Conservation (phyloP, 2,113 vertebrate genomes). For the Fulica atra region DNA sequence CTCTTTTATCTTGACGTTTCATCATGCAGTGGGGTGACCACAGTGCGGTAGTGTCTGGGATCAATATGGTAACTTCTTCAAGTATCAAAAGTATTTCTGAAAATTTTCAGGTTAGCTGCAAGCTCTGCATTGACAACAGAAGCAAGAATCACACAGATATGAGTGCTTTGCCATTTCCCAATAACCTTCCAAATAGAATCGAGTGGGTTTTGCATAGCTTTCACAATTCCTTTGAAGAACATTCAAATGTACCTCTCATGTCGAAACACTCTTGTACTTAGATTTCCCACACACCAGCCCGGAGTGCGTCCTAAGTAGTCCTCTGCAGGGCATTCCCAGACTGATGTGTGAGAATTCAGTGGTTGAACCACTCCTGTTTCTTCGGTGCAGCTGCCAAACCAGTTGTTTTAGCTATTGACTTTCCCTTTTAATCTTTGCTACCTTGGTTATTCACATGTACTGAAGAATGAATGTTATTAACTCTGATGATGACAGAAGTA, state of each 20-base stretch:
- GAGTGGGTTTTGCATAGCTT: conserved; percentile 28
- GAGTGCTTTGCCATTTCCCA: conserved; percentile 62
- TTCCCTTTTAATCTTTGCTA: conserved; percentile 54
- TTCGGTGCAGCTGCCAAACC: conserved; percentile 39
- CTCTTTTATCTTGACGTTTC: neutral
- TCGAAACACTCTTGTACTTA: conserved; percentile 9
- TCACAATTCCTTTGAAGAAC: conserved; percentile 54
- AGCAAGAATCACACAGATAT: neutral
- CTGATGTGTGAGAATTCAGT: conserved; percentile 17
- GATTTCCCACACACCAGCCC: conserved; percentile 34
- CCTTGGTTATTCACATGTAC: neutral
- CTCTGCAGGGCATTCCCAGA: conserved; percentile 62
- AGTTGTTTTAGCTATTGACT: conserved; percentile 51
- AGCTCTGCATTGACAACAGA: neutral
- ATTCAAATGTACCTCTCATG: conserved; percentile 28
- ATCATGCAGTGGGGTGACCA: neutral
- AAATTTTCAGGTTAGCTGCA: neutral
- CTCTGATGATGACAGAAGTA: neutral
- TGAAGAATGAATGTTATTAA: conserved; percentile 53
- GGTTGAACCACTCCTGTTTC: conserved; percentile 43
- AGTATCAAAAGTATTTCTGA: neutral
- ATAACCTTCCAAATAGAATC: conserved; percentile 7
- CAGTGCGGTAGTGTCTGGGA: neutral
- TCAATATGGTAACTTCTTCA: neutral
- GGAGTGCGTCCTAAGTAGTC: neutral